phyloP scores from a whole-genome alignment of 2,797 vertebrate genomes.

The Rallus crepitans region DNA sequence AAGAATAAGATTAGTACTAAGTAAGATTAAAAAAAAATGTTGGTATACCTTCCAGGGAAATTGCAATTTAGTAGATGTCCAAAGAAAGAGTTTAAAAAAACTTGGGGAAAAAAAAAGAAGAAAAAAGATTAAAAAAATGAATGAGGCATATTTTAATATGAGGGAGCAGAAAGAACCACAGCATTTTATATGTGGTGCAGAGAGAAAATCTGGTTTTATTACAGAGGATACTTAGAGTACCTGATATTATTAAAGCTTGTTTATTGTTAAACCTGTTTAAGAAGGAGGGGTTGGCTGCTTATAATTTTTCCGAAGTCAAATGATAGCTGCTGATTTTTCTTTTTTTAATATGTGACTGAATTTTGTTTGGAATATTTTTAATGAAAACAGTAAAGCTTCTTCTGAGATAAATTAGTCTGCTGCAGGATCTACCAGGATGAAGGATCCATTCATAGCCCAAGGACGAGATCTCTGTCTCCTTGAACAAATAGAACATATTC shows the following conservation, averaged over 20 bases:
- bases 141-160: not conserved
- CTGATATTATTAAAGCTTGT: not conserved
- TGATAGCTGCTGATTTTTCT: not conserved
- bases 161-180: not conserved
- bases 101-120: no score
- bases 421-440: not conserved
- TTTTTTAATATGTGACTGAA: not conserved
- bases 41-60: not conserved
- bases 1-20: not conserved
- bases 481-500: not conserved
- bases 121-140: not conserved
- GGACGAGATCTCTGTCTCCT: not conserved
- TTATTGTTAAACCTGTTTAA: not conserved
- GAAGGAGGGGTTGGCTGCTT: not conserved
- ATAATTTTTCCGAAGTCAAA: not conserved
- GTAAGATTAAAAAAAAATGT: not conserved
- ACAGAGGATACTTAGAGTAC: not conserved
- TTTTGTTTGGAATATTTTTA: not conserved
- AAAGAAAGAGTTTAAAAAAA: not conserved
- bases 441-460: not conserved
- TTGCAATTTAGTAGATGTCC: not conserved
- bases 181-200: not conserved
- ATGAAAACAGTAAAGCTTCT: not conserved
- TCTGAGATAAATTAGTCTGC: not conserved
- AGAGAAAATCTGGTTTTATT: not conserved